Evolutionary conservation across 2,113 vertebrate genomes (phyloP).

Genomic region (Pteronura brasiliensis): DNA sequence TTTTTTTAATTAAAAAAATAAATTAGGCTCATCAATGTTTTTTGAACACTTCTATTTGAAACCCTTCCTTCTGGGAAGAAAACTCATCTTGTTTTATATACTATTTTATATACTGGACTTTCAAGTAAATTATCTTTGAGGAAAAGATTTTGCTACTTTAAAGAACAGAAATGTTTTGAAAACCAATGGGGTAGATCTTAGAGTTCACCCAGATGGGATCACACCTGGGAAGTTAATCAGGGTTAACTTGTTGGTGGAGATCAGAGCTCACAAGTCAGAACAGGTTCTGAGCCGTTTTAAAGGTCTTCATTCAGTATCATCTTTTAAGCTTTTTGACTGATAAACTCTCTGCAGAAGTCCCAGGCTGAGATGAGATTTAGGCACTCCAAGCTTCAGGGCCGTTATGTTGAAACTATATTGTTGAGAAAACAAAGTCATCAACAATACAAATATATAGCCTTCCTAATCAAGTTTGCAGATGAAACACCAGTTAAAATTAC

Average conservation of each 20-base stretch:
- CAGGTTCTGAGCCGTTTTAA: neutral
- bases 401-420: neutral
- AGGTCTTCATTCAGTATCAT: neutral
- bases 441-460: neutral
- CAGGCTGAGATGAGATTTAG: neutral
- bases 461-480: neutral
- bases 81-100: neutral
- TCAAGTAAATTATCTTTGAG: neutral
- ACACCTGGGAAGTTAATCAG: neutral
- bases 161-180: neutral
- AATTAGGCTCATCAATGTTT: neutral
- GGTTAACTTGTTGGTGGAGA: conserved; percentile 14
- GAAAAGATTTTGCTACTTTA: neutral
- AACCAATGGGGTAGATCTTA: neutral
- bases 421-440: neutral
- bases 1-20: neutral
- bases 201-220: neutral
- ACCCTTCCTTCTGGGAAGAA: neutral
- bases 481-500: neutral
- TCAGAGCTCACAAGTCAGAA: conserved; percentile 4
- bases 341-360: neutral
- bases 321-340: neutral
- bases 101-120: neutral
- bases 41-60: neutral
- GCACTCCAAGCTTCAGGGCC: neutral